Conservation (phyloP, 2,113 vertebrate genomes). For the Crotalus tigris region DNA sequence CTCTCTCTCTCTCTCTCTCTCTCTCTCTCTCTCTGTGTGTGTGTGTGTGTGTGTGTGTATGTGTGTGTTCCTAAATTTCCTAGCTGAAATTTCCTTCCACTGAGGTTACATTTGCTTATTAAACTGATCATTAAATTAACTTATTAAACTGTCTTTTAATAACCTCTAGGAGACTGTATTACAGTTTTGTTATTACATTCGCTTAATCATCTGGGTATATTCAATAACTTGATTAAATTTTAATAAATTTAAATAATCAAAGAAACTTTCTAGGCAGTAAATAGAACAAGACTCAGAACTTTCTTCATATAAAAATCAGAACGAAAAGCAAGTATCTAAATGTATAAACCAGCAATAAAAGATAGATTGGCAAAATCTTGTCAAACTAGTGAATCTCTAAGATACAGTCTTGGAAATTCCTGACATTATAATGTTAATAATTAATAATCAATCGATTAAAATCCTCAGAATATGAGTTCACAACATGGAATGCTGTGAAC, state of each 20-base stretch:
- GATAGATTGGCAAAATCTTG: not conserved
- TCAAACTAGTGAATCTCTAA: not conserved
- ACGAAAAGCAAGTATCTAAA: not conserved
- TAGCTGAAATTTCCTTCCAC: not conserved
- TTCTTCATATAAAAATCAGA: not conserved
- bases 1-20: not conserved
- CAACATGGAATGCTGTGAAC: not conserved
- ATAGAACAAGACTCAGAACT: not conserved
- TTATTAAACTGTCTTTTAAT: not conserved
- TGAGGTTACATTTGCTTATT: not conserved
- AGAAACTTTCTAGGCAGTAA: not conserved
- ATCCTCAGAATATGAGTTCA: not conserved
- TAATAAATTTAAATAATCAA: conserved; percentile 2
- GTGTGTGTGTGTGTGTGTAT: not conserved
- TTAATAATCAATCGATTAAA: not conserved
- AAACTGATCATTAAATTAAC: not conserved
- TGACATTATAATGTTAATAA: not conserved
- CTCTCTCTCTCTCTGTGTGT: too few relatives aligned
- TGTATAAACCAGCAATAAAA: not conserved
- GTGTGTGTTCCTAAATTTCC: not conserved
- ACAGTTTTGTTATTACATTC: not conserved
- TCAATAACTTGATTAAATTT: not conserved
- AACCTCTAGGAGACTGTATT: not conserved
- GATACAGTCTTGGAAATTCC: not conserved
- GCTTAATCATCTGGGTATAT: not conserved